Conservation (phyloP, 2,888 invertebrate species). For the Drosophila anceps region DNA sequence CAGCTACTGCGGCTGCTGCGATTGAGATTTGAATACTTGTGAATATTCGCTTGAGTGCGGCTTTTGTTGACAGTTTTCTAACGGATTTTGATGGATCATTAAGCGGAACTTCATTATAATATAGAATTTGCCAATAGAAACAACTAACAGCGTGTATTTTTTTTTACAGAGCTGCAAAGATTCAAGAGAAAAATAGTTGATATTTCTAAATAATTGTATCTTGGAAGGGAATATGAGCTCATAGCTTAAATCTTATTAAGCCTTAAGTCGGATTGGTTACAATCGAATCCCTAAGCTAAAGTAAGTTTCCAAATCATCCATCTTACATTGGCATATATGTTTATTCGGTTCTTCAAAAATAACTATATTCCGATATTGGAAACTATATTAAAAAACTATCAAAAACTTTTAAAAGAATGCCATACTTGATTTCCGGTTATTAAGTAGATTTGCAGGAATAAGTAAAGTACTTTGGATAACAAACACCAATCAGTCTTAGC, state of each 20-base stretch:
- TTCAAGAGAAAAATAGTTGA: neutral
- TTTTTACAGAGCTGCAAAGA: neutral
- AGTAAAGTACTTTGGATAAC: neutral
- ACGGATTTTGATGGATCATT: constrained; percentile 69
- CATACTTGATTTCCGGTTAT: too few species aligned
- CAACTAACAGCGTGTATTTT: constrained; percentile 28
- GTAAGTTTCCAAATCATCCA: too few species aligned
- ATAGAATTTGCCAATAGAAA: constrained; percentile 13
- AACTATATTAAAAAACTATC: too few species aligned
- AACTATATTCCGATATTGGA: too few species aligned
- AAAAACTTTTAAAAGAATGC: too few species aligned
- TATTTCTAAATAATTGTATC: neutral
- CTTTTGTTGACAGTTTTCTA: constrained; percentile 70
- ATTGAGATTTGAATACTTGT: constrained; percentile 44
- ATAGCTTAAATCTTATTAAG: neutral
- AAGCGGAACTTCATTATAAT: constrained; percentile 56
- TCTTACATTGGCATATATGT: too few species aligned
- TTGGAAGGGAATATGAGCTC: neutral
- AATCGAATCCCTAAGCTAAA: too few species aligned
- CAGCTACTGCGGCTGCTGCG: constrained; percentile 49
- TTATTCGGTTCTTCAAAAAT: too few species aligned
- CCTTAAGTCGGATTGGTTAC: neutral
- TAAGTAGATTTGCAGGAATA: too few species aligned
- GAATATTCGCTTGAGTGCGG: constrained; percentile 22
- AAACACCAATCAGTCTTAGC: too few species aligned